Percentiles rank a stretch among this genome's conserved stretches.
Evolutionary conservation across 2,113 vertebrate species (phyloP).

Genomic region (Nothocercus nigrocapillus): DNA sequence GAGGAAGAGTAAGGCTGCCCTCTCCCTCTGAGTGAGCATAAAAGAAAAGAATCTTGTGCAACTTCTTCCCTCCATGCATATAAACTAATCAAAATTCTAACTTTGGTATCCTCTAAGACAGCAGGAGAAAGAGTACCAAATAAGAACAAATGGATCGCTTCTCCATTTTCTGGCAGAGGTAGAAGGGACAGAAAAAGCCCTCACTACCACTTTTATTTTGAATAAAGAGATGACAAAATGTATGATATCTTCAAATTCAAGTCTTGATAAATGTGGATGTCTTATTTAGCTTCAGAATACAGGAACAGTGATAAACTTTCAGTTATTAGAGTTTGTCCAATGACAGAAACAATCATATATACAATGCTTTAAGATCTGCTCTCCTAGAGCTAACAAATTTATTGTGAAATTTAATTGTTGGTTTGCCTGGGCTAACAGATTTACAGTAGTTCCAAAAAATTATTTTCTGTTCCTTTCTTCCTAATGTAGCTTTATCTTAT

Average conservation of each 20-base stretch:
- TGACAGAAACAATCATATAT: neutral
- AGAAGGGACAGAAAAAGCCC: neutral
- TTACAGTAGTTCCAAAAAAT: neutral
- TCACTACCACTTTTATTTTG: neutral
- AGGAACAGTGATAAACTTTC: neutral
- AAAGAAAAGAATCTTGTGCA: neutral
- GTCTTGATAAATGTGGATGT: neutral
- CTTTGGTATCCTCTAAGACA: neutral
- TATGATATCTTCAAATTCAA: neutral
- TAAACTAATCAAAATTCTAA: neutral
- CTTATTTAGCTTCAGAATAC: neutral
- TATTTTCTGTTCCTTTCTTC: conserved; percentile 7
- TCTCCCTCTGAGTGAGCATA: neutral
- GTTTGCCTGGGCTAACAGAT: neutral
- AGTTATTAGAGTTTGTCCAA: neutral
- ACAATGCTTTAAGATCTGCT: neutral
- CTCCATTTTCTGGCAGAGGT: neutral
- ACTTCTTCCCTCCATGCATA: neutral
- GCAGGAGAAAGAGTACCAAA: neutral
- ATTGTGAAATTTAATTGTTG: neutral
- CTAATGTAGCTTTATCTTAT: conserved; percentile 4
- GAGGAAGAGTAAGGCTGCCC: neutral
- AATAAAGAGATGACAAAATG: neutral
- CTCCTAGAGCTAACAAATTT: neutral
- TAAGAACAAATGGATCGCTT: neutral